Conservation (phyloP, 2,888 invertebrate genomes). For the Laothoe populi region DNA sequence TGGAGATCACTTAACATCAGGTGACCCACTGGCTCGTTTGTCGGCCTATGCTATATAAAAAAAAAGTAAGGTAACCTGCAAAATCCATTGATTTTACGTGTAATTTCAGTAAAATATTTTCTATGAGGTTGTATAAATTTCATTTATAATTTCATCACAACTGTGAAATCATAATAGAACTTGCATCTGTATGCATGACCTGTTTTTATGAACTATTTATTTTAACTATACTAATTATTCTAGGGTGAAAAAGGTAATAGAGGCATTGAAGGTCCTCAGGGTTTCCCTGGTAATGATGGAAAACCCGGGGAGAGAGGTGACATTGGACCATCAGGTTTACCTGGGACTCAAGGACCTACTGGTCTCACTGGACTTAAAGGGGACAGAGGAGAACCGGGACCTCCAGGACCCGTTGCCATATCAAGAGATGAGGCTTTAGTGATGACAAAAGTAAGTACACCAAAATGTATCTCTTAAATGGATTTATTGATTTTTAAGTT, state of each 20-base stretch:
- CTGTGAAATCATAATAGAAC: no score
- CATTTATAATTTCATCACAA: no score
- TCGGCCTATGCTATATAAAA: no score
- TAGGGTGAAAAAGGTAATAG: slow-evolving; percentile 87
- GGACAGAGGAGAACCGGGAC: slow-evolving; percentile 89
- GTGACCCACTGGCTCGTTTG: no score
- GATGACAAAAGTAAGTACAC: slow-evolving; percentile 80
- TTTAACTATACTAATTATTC: background rate
- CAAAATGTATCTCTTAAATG: background rate
- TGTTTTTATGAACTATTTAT: background rate
- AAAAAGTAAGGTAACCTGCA: no score
- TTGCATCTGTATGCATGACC: background rate
- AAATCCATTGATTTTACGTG: no score
- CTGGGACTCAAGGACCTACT: slow-evolving; percentile 88
- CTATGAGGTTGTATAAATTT: no score
- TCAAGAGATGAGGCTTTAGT: slow-evolving; percentile 85
- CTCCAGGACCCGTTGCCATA: slow-evolving; percentile 87
- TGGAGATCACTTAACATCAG: no score
- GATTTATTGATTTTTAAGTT: background rate
- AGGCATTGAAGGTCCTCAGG: slow-evolving; percentile 87
- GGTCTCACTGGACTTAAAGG: slow-evolving; percentile 88
- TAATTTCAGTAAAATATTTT: no score
- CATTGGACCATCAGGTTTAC: slow-evolving; percentile 88
- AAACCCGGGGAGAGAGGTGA: slow-evolving; percentile 88
- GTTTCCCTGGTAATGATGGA: slow-evolving; percentile 87